These are phyloP conservation scores for Zophobas atratus DNA, from an alignment of 1,140 invertebrate species.

Conservation along the genomic window DNA sequence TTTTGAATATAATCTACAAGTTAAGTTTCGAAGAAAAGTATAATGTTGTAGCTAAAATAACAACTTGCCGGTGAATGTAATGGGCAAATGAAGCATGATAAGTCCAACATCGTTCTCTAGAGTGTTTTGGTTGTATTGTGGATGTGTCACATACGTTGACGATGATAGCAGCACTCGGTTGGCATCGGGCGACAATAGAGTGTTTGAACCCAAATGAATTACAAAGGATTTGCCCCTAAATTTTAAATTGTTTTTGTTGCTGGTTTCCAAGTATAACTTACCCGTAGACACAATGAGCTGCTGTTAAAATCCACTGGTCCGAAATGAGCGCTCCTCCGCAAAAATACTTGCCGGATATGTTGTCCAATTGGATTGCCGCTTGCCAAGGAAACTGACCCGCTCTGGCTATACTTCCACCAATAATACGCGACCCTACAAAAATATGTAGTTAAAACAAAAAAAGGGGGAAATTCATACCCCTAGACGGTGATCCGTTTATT, in stretches of 20 bases:
- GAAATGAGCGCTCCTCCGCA: slow-evolving; percentile 28
- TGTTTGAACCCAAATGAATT: slow-evolving; percentile 29
- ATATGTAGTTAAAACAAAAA: not conserved
- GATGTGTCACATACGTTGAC: slow-evolving; percentile 2
- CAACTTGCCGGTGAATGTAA: slow-evolving; percentile 3
- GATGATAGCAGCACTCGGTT: not conserved
- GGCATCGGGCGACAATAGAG: not conserved
- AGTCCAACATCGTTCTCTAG: slow-evolving; percentile 31
- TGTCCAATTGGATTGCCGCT: slow-evolving; percentile 9
- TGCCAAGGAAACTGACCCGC: slow-evolving; percentile 38
- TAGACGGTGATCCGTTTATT: not conserved
- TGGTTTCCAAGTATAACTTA: slow-evolving; percentile 1
- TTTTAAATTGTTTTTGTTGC: not conserved
- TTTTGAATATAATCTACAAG: slow-evolving; percentile 15
- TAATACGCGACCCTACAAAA: not conserved
- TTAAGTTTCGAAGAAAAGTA: not conserved
- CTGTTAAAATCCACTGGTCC: slow-evolving; percentile 37
- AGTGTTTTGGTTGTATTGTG: slow-evolving; percentile 27
- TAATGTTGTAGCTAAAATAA: not conserved
- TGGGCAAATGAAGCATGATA: slow-evolving; percentile 18
- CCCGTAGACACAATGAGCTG: slow-evolving; percentile 22
- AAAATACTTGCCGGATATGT: slow-evolving; percentile 13
- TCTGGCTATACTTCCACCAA: slow-evolving; percentile 24
- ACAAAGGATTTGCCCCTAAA: slow-evolving; percentile 13
- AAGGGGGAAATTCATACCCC: not conserved